Conservation (phyloP, 2,113 vertebrate genomes). For the Promerops cafer region DNA sequence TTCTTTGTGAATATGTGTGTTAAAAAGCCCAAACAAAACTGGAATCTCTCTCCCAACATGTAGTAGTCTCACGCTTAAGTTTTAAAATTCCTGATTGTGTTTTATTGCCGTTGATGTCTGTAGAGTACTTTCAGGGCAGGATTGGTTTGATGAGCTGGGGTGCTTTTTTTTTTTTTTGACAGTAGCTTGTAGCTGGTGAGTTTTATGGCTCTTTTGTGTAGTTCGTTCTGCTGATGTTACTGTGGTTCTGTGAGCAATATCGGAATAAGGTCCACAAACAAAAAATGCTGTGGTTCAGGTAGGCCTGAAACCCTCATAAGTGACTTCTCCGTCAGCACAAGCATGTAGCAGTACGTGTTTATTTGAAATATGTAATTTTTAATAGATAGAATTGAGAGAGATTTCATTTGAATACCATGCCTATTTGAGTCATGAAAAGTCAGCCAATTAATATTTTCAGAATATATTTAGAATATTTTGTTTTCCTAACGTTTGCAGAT, state of each 20-base stretch:
- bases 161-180: not conserved
- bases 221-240: not conserved
- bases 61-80: not conserved
- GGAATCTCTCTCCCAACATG: fast-evolving
- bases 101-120: not conserved
- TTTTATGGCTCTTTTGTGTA: not conserved
- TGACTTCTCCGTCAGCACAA: not conserved
- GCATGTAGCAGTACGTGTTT: not conserved
- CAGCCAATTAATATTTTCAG: not conserved
- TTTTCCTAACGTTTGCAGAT: not conserved
- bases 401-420: not conserved
- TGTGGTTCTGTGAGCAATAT: not conserved
- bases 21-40: not conserved
- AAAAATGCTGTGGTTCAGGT: not conserved
- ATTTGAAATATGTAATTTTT: not conserved
- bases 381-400: not conserved
- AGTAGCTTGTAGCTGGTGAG: not conserved
- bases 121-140: not conserved
- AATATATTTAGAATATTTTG: not conserved
- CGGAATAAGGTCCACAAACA: not conserved
- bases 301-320: not conserved
- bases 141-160: not conserved
- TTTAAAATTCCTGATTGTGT: not conserved
- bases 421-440: not conserved
- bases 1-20: not conserved